These are phyloP conservation scores for Hyperopisus bebe DNA, from an alignment of 2,113 vertebrate genomes.

Conservation along the genomic window DNA sequence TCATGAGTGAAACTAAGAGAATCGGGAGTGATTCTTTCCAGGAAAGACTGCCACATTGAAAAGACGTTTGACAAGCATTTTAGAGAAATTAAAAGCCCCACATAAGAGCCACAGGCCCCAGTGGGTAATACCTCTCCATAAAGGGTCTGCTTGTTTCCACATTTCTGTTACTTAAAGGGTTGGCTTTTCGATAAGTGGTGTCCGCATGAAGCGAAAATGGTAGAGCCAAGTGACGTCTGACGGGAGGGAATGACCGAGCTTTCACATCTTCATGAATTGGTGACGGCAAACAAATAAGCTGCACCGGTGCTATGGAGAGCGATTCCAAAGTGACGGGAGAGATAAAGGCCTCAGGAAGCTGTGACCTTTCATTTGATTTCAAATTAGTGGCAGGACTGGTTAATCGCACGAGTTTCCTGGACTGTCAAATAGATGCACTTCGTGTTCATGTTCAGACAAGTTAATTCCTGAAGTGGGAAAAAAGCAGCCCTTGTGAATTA, in stretches of 20 bases:
- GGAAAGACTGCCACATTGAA: not conserved
- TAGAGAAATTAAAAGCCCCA: not conserved
- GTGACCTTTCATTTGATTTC: constrained; percentile 7
- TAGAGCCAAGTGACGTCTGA: not conserved
- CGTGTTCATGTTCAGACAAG: not conserved
- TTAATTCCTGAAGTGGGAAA: not conserved
- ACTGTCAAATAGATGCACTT: not conserved
- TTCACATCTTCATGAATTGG: not conserved
- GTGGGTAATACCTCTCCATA: not conserved
- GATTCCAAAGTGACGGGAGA: not conserved
- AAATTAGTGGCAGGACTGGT: not conserved
- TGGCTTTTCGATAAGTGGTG: not conserved
- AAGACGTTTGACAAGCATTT: not conserved
- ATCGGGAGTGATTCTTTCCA: not conserved
- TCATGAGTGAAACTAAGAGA: not conserved
- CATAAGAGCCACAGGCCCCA: not conserved
- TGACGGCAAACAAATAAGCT: not conserved
- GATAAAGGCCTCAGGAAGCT: not conserved
- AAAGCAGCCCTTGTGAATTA: not conserved
- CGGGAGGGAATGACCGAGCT: not conserved
- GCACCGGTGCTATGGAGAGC: not conserved
- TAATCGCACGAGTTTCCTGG: not conserved
- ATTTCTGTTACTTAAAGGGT: not conserved
- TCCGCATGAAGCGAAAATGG: not conserved
- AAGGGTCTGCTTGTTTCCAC: not conserved